Percentiles rank a stretch among this genome's conserved stretches.
phyloP scores from a whole-genome alignment of 1,140 invertebrate species.

The Drosophila erecta region DNA sequence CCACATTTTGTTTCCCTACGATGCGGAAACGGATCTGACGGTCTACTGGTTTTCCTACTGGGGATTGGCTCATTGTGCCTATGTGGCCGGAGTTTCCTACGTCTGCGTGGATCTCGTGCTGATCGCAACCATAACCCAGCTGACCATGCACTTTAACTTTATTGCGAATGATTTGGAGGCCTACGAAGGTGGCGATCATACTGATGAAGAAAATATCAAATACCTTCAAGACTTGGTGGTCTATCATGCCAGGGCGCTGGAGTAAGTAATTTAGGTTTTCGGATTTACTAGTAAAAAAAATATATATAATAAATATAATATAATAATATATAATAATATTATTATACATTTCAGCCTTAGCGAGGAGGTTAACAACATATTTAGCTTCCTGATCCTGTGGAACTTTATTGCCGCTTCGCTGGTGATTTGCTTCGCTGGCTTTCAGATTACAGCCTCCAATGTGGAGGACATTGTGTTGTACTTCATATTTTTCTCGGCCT shows the following conservation, averaged over 20 bases:
- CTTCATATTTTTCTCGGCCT: conserved; percentile 72
- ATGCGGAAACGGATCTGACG: conserved; percentile 62
- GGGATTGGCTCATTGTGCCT: conserved; percentile 72
- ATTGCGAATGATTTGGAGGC: conserved; percentile 53
- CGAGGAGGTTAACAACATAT: conserved; percentile 72
- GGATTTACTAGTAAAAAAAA: too few species aligned
- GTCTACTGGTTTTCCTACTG: conserved; percentile 72
- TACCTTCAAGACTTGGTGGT: conserved; percentile 52
- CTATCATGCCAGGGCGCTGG: conserved; percentile 56
- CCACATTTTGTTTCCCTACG: conserved; percentile 63
- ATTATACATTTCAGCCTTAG: conserved; percentile 43
- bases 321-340: too few species aligned
- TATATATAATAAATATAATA: too few species aligned
- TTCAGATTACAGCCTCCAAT: conserved; percentile 71
- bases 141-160: conserved; percentile 75
- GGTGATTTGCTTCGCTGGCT: conserved; percentile 75
- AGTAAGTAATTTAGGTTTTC: conserved; percentile 24
- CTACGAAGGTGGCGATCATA: conserved; percentile 55
- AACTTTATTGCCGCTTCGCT: conserved; percentile 73
- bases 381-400: conserved; percentile 69
- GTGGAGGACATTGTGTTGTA: conserved; percentile 72
- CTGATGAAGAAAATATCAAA: conserved; percentile 57
- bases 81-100: conserved; percentile 72
- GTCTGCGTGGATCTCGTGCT: conserved; percentile 67
- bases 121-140: conserved; percentile 67